Evolutionary conservation across 2,888 invertebrate species (phyloP), one percentile per base, ranked within the genome.

Genomic region (Protodeltote pygarga): DNA sequence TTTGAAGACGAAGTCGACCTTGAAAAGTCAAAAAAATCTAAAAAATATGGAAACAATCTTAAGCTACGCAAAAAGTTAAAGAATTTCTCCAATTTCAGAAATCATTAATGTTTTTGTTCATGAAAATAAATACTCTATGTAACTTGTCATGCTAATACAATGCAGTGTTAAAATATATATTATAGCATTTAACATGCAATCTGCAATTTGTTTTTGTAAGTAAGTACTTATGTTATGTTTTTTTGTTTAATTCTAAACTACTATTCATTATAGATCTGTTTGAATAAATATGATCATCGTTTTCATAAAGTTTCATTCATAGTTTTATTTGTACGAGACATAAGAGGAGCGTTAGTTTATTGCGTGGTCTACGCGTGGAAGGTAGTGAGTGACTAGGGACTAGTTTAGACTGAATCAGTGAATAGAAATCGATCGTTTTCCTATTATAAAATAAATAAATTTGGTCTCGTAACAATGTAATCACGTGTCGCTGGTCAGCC

Each of bases 61-160:
- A 79, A 65, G 45, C 33, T 73, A 8, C 71, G 65, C 28, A 71
- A 69, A 13, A 78, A 69, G 42, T 51, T 76, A 8, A 76, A 71
- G 35, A 74, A 71, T 33, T 72, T 70, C 40, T 60, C 69, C 3
- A 73, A 59, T 29, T 73, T 57, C 39, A 44, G 58, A 32, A 67
- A 49, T 35, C 35, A 25, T 29, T 59, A 24, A 59, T 39, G 37
- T 19, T 25, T 48, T 25, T 21, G 6, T 33, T 5, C 25, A 23
- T 38, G 60, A 59, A 31, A 42, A 32, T 25, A 23, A 15, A 6
- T 21, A 24, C 42, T 45, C 9, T 44, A 24, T 62, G 16, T 55
- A 31, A 37, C 46, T 42, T 48, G 40, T 45, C 32, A 57, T 51
- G 39, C 39, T 60, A 46, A 49, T 49, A 39, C 63, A 60, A 60